phyloP scores from a whole-genome alignment of 2,797 vertebrate species.

The Nyctibius grandis region DNA sequence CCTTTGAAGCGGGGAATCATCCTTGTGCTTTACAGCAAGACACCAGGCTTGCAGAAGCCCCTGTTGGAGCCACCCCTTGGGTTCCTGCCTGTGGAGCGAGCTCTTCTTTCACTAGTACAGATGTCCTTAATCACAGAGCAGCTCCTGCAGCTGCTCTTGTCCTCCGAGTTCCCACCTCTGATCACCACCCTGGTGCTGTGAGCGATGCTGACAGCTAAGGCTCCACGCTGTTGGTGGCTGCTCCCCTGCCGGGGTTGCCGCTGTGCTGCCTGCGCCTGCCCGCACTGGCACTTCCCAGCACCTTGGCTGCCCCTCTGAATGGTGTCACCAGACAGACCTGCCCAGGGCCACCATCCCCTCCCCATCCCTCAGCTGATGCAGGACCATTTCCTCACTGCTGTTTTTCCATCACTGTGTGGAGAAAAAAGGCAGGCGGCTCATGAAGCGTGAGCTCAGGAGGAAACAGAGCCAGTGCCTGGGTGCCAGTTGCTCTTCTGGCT shows the following conservation, averaged over 20 bases:
- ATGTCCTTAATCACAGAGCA: neutral
- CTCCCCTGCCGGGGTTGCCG: neutral
- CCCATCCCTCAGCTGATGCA: neutral
- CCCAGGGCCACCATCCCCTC: neutral
- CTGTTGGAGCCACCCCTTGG: neutral
- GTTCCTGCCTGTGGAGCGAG: neutral
- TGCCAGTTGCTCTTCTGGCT: neutral
- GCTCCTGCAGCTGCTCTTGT: neutral
- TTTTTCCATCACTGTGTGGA: neutral
- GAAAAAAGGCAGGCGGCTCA: neutral
- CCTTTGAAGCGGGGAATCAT: neutral
- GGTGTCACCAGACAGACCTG: neutral
- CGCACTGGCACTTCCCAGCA: neutral
- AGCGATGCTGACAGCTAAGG: neutral
- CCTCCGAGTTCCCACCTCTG: neutral
- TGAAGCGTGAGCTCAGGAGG: neutral
- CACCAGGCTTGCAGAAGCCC: neutral
- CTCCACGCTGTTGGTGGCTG: neutral
- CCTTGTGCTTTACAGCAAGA: neutral
- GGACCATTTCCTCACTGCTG: neutral
- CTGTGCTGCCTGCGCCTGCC: neutral
- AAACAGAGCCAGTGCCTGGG: neutral
- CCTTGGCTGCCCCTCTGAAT: fast-evolving
- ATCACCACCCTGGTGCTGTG: neutral
- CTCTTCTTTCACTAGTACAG: neutral